Conservation (phyloP, 2,888 invertebrate genomes). For the Epistrophe grossulariae region DNA sequence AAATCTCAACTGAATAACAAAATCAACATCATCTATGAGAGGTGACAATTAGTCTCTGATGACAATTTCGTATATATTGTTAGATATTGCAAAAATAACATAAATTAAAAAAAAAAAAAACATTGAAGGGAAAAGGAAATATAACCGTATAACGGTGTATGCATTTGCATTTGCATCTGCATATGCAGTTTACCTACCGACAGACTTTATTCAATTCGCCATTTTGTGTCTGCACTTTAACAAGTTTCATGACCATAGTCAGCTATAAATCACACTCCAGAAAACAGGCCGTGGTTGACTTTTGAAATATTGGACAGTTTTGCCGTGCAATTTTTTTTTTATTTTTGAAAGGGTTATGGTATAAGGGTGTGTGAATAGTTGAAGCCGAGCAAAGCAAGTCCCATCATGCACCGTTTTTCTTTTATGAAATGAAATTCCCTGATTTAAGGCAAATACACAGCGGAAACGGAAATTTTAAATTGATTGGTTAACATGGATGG, state of each 20-base stretch:
- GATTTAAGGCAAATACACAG: slow-evolving; percentile 74
- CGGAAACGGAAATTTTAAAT: slow-evolving; percentile 76
- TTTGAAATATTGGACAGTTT: slow-evolving; percentile 76
- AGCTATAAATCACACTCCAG: slow-evolving; percentile 68
- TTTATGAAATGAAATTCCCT: slow-evolving; percentile 74
- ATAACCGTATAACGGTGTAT: background rate
- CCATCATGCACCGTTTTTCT: slow-evolving; percentile 57
- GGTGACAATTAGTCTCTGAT: slow-evolving; percentile 70
- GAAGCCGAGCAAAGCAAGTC: slow-evolving; percentile 21
- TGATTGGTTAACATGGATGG: slow-evolving; percentile 76
- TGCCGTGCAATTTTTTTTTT: slow-evolving; percentile 50
- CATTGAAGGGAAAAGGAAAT: slow-evolving; percentile 21
- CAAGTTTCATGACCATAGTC: slow-evolving; percentile 63
- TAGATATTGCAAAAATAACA: slow-evolving; percentile 47
- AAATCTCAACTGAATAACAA: slow-evolving; percentile 53
- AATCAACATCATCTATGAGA: slow-evolving; percentile 60
- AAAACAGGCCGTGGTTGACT: slow-evolving; percentile 75
- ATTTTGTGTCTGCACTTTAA: slow-evolving; percentile 71
- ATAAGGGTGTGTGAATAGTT: slow-evolving; percentile 23
- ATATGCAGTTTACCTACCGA: background rate
- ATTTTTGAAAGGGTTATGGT: background rate
- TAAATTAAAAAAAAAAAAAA: slow-evolving; percentile 8
- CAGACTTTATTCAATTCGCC: slow-evolving; percentile 62
- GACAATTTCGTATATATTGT: slow-evolving; percentile 53
- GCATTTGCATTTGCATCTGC: background rate